Conservation (phyloP, 2,113 vertebrate genomes). For the Leucopternis melanops region DNA sequence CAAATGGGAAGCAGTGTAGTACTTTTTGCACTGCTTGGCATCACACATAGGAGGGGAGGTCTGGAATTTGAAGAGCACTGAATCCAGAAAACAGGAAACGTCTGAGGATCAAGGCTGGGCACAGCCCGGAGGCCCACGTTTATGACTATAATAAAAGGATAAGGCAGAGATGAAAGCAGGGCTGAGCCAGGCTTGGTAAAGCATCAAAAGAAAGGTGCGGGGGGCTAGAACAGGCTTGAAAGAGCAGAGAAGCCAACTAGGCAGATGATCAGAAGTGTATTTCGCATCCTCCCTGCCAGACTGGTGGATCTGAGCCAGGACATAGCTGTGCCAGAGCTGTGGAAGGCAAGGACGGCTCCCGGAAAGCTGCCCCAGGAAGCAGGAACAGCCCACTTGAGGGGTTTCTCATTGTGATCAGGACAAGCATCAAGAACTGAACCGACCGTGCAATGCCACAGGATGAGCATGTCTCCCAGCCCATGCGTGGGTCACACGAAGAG, state of each 20-base stretch:
- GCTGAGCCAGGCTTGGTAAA: conserved; percentile 33
- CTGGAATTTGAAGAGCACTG: conserved; percentile 23
- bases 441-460: background rate
- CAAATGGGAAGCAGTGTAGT: background rate
- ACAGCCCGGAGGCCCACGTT: background rate
- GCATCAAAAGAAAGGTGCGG: conserved; percentile 45
- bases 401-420: background rate
- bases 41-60: background rate
- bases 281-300: conserved; percentile 18
- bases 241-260: conserved; percentile 10
- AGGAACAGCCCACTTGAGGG: background rate
- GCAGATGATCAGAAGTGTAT: conserved; percentile 32
- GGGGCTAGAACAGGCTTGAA: conserved; percentile 49
- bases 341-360: background rate
- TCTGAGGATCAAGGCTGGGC: conserved; percentile 54
- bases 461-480: background rate
- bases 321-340: background rate
- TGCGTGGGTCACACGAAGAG: accelerated
- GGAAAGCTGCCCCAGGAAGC: background rate
- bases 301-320: background rate
- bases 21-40: conserved; percentile 15
- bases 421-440: accelerated
- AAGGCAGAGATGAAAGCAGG: conserved; percentile 17
- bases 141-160: conserved; percentile 51
- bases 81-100: conserved; percentile 43